Evolutionary conservation across 2,113 vertebrate species (phyloP).

Genomic region (Casuarius casuarius): DNA sequence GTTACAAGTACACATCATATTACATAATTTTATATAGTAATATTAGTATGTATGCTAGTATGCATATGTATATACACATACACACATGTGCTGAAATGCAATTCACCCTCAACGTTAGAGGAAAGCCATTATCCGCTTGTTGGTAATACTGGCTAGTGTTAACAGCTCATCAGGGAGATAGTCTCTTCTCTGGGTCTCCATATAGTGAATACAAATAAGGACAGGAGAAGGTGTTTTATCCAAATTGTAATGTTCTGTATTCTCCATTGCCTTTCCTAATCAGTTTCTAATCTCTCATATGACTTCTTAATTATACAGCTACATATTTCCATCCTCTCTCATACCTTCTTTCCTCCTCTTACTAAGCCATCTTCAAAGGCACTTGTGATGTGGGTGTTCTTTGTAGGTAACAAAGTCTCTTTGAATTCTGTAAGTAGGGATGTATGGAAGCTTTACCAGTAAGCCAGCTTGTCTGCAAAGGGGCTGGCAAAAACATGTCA

Average conservation of each 20-base stretch:
- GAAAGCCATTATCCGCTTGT: not conserved
- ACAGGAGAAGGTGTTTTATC: not conserved
- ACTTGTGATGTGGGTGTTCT: not conserved
- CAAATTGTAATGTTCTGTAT: not conserved
- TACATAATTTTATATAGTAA: not conserved
- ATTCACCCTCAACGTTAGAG: not conserved
- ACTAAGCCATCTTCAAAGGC: not conserved
- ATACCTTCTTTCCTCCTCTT: not conserved
- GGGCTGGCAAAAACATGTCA: not conserved
- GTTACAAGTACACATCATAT: not conserved
- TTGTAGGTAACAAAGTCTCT: not conserved
- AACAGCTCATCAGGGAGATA: not conserved
- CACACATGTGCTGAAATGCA: not conserved
- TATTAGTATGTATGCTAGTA: not conserved
- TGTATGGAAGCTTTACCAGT: not conserved
- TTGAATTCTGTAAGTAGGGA: not conserved
- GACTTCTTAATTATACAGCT: conserved; percentile 24
- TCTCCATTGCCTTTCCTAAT: not conserved
- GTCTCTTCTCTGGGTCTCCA: not conserved
- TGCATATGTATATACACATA: not conserved
- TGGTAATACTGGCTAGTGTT: not conserved
- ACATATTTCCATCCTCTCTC: not conserved
- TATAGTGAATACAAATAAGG: conserved; percentile 23
- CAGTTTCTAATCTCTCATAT: not conserved
- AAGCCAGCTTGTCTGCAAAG: not conserved